Evolutionary conservation across 2,888 invertebrate species (phyloP), one percentile per base, ranked within the genome.

Genomic region (Drosophila siamana): DNA sequence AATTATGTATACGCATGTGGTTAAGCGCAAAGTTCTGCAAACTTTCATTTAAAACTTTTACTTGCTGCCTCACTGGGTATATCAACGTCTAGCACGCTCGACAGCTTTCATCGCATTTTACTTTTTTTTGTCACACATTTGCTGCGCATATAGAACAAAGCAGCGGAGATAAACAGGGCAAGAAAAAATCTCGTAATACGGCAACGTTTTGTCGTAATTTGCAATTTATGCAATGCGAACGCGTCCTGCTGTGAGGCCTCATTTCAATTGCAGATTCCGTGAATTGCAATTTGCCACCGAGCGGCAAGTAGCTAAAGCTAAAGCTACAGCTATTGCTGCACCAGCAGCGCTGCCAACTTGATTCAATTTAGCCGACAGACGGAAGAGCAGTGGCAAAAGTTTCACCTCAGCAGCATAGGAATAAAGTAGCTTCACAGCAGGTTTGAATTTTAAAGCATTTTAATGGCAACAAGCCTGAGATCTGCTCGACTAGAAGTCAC

Each of bases 151-250:
- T 41, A 47, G 44, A n/a, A 40, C 54, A 64, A 26, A 46, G 19
- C 7, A 24, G n/a, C 3, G 43, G 19, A 36, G 50, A 56, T 60
- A 54, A 46, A 47, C 38, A 30, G 36, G 67, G 60, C 51, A 61
- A 48, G 28, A 52, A 64, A 52, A 16, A 43, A 46, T 28, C 16
- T 44, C 7, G 56, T 52, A 63, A 71, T 57, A n/a, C 33, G 62
- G 41, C 40, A 33, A 55, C 72, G 59, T 61, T 61, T 56, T 57
- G 57, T 65, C 65, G 55, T 70, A 69, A 78, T 74, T 67, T 67
- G 78, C 83, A 69, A 62, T 82, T 78, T 78, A 81, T 78, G 83
- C 70, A 78, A 78, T 48, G 69, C 30, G 19, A 50, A 52, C 51
- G 46, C 44, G 48, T 48, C 62, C 38, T 56, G 38, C 46, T 36